Evolutionary conservation across 1,140 invertebrate species (phyloP).

Genomic region (Drosophila orosa): DNA sequence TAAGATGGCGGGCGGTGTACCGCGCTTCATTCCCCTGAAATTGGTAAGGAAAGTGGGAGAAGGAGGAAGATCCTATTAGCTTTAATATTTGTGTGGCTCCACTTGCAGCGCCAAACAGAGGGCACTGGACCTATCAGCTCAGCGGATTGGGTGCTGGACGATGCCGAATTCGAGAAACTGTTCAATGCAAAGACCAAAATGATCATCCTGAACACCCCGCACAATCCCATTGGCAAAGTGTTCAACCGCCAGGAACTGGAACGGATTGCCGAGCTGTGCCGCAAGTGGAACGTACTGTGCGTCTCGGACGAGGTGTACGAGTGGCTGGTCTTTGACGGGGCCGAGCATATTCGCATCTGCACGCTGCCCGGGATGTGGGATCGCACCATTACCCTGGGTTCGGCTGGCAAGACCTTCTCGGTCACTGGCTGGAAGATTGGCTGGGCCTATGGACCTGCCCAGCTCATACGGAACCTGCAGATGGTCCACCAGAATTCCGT

Average conservation of each 20-base stretch:
- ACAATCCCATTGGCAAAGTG: slow-evolving; percentile 98
- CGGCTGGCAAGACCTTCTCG: slow-evolving; percentile 98
- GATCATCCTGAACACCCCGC: slow-evolving; percentile 97
- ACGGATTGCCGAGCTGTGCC: slow-evolving; percentile 94
- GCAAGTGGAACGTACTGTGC: slow-evolving; percentile 96
- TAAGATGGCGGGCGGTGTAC: slow-evolving; percentile 92
- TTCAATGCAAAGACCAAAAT: slow-evolving; percentile 97
- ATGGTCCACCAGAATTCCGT: slow-evolving; percentile 97
- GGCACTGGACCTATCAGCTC: slow-evolving; percentile 86
- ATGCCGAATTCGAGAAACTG: slow-evolving; percentile 91
- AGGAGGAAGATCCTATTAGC: no score
- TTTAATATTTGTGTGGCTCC: slow-evolving; percentile 4
- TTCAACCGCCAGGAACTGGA: slow-evolving; percentile 89
- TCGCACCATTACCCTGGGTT: slow-evolving; percentile 98
- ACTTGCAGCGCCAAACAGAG: slow-evolving; percentile 57
- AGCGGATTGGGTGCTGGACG: slow-evolving; percentile 95
- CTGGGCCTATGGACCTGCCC: slow-evolving; percentile 96
- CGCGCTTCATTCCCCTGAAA: slow-evolving; percentile 94
- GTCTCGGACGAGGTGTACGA: slow-evolving; percentile 99
- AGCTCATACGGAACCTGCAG: slow-evolving; percentile 92
- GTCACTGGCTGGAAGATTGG: slow-evolving; percentile 99
- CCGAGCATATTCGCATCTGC: slow-evolving; percentile 95
- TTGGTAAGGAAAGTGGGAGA: slow-evolving; percentile 86
- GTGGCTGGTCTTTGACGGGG: slow-evolving; percentile 95
- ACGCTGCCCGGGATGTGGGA: slow-evolving; percentile 99